These are phyloP conservation scores for Cyrtonyx montezumae DNA, from an alignment of 2,113 vertebrate genomes.

Conservation along the genomic window DNA sequence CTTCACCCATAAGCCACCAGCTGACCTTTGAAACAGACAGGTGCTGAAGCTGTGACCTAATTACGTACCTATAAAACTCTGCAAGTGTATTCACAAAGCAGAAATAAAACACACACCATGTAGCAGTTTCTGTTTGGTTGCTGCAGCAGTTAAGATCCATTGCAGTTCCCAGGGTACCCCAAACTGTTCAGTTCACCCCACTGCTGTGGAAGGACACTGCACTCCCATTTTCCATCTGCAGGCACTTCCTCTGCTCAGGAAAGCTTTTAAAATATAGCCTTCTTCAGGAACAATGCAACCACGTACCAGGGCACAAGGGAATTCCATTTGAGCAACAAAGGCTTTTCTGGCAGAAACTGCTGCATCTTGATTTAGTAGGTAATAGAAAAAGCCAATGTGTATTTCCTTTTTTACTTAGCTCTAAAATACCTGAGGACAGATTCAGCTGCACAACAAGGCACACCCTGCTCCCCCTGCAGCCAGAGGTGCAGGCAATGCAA, in stretches of 20 bases:
- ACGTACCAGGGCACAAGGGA: accelerated
- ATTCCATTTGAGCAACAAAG: neutral
- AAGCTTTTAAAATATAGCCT: neutral
- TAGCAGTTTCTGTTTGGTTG: accelerated
- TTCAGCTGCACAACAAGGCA: neutral
- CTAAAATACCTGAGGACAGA: neutral
- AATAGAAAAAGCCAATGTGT: neutral
- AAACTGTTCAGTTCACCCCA: neutral
- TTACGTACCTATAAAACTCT: neutral
- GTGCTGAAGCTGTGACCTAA: neutral
- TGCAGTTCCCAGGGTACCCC: accelerated
- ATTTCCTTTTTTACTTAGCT: neutral
- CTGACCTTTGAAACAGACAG: neutral
- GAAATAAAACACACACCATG: neutral
- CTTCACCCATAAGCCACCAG: neutral
- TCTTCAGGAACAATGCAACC: neutral
- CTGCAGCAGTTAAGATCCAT: neutral
- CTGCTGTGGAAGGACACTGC: neutral
- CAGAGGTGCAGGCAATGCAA: accelerated
- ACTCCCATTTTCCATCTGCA: neutral
- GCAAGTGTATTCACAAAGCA: neutral
- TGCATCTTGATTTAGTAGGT: neutral
- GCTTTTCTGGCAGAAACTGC: neutral
- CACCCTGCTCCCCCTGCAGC: neutral
- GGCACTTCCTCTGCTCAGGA: neutral